phyloP scores from a whole-genome alignment of 1,140 invertebrate genomes.

The Pygmarrhopalites habei region DNA sequence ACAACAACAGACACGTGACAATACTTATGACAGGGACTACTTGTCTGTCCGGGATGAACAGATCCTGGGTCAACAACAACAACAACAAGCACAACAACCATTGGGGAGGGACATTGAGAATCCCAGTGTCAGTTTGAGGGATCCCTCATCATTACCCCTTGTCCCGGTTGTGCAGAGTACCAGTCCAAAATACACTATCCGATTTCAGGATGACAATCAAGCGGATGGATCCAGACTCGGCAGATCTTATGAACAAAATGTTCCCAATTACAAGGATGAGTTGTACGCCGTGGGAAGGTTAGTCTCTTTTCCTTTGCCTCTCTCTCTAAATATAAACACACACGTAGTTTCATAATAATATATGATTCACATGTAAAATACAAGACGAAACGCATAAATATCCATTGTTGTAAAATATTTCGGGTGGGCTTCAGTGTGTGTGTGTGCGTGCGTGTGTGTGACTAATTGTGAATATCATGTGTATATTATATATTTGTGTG shows the following conservation, averaged over 20 bases:
- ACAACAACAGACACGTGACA: not conserved
- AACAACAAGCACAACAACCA: slow-evolving; percentile 42
- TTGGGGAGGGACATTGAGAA: not conserved
- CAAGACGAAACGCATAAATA: too few relatives aligned
- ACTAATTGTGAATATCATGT: too few relatives aligned
- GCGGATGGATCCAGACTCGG: slow-evolving; percentile 23
- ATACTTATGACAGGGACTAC: too few relatives aligned
- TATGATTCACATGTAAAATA: too few relatives aligned
- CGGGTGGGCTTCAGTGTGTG: too few relatives aligned
- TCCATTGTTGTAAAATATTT: too few relatives aligned
- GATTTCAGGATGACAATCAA: slow-evolving; percentile 25
- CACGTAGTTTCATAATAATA: too few relatives aligned
- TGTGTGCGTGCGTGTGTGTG: too few relatives aligned
- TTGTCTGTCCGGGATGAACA: not conserved
- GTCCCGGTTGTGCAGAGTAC: not conserved
- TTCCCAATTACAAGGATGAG: slow-evolving; percentile 35
- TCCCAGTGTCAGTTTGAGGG: not conserved
- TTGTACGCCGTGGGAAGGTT: slow-evolving; percentile 22
- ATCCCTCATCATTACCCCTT: not conserved
- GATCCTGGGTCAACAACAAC: slow-evolving; percentile 42
- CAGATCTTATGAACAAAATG: slow-evolving; percentile 21
- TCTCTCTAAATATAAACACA: too few relatives aligned
- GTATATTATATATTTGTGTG: too few relatives aligned
- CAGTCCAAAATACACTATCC: slow-evolving; percentile 9
- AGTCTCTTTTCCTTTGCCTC: not conserved